Conservation (phyloP, 2,797 vertebrate genomes). For the Chloroceryle inda region DNA sequence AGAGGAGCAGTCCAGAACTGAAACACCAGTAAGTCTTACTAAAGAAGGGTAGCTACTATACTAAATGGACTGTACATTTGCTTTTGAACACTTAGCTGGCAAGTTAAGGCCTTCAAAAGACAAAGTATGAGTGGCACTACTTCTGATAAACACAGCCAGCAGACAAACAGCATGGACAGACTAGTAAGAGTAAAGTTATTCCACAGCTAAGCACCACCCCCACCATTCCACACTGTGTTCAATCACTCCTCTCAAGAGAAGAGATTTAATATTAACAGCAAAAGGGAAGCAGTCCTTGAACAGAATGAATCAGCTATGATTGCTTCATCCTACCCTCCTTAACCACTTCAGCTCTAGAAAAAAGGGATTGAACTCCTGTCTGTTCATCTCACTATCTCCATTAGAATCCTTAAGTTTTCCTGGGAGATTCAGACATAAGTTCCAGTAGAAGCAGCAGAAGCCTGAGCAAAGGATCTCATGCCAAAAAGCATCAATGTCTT, state of each 20-base stretch:
- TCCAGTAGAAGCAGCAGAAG: not conserved
- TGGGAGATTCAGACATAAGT: not conserved
- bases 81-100: not conserved
- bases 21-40: not conserved
- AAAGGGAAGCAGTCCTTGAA: conserved; percentile 28
- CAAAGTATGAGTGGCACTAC: not conserved
- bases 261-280: conserved; percentile 53
- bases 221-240: not conserved
- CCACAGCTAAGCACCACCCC: not conserved
- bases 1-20: not conserved
- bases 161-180: not conserved
- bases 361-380: not conserved
- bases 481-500: not conserved
- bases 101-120: not conserved
- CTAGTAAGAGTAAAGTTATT: not conserved
- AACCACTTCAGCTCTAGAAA: not conserved
- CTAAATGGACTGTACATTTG: not conserved
- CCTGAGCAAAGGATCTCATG: not conserved
- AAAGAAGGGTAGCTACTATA: not conserved
- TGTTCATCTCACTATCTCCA: not conserved
- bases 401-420: not conserved
- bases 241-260: not conserved
- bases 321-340: not conserved
- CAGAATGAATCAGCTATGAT: not conserved
- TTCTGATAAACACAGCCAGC: not conserved